Evolutionary conservation across 1,140 invertebrate genomes (phyloP).

Genomic region (Drosophila kikkawai): DNA sequence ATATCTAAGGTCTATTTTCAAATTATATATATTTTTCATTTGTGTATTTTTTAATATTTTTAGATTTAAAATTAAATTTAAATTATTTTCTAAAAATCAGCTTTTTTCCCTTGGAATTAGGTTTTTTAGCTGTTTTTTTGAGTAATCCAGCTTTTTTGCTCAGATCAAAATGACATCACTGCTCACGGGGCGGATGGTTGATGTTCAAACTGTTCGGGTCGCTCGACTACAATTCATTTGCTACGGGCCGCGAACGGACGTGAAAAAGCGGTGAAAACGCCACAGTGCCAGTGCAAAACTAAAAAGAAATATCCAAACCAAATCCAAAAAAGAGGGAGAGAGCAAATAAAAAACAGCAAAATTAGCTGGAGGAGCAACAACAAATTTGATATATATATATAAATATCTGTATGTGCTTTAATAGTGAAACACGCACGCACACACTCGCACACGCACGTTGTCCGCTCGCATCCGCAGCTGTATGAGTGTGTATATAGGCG

Average conservation of each 20-base stretch:
- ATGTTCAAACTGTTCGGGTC: constrained; percentile 26
- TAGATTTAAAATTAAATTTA: no score
- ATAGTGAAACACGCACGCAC: constrained; percentile 64
- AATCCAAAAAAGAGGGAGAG: constrained; percentile 37
- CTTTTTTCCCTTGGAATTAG: no score
- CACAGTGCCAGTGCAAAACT: constrained; percentile 65
- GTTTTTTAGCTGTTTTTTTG: no score
- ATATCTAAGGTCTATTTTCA: no score
- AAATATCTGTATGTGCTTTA: constrained; percentile 45
- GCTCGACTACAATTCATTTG: constrained; percentile 70
- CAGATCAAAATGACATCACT: no score
- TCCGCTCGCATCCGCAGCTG: constrained; percentile 31
- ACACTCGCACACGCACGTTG: constrained; percentile 24
- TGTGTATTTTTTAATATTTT: no score
- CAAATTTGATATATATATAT: constrained; percentile 56
- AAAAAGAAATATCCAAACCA: constrained; percentile 22
- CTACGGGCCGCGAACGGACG: constrained; percentile 57
- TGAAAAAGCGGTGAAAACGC: constrained; percentile 31
- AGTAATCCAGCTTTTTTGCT: no score
- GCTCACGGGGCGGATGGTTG: no score
- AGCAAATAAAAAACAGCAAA: constrained; percentile 47
- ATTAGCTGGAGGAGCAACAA: constrained; percentile 66
- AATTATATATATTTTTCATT: no score
- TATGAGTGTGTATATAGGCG: constrained; percentile 54
- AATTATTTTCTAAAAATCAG: no score